Base-by-base conservation (phyloP, 2,113 vertebrate genomes). In the Oenanthe melanoleuca region DNA sequence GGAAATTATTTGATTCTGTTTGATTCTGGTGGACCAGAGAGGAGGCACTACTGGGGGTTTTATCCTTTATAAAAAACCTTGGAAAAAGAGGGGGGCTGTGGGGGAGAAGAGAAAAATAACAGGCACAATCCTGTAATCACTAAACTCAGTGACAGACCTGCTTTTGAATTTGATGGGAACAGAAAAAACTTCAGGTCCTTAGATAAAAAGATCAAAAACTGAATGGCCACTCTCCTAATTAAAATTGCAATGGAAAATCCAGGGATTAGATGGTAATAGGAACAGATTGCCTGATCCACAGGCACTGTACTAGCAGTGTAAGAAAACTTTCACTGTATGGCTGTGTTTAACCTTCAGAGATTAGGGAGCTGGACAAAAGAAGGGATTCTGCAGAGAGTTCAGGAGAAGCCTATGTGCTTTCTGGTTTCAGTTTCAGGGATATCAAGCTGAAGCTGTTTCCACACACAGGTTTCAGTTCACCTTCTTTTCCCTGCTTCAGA, bases 21-120 rank as follows among this genome's bases (percentile, higher is more conserved):
- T 80, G 52, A 87, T 81, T 79, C 57, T 40, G 25, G 16, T 80
- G 22, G 18, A 86, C 24, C 34, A 52, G 50, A 16, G 50, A 52
- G 50, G 50, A 52, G 14, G 50, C 50, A 16, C 49, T 52, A 14
- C 44, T 37, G 20, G 25, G 9, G 6, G 2, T 18, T 80, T 72
- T 88, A 38, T 8, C 15, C 38, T 74, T 61, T 69, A 79, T 73
- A 53, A 45, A 73, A 8, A 93, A 56, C 5, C 12, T 42, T 16
- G 2, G 28, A 20, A 5, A 28, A 45, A 26, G 12, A 5, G 14
- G 1, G 38, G 6, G 16, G 12, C 2, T 4, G 3, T 3, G 3
- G 7, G 5, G 22, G 3, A 17, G 7, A 60, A 67, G 12, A 9
- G 15, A 16, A 40, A 61, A 73, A 74, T 42, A 69, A 2, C 44